phyloP scores from a whole-genome alignment of 1,140 invertebrate genomes.

The Eueides isabella region DNA sequence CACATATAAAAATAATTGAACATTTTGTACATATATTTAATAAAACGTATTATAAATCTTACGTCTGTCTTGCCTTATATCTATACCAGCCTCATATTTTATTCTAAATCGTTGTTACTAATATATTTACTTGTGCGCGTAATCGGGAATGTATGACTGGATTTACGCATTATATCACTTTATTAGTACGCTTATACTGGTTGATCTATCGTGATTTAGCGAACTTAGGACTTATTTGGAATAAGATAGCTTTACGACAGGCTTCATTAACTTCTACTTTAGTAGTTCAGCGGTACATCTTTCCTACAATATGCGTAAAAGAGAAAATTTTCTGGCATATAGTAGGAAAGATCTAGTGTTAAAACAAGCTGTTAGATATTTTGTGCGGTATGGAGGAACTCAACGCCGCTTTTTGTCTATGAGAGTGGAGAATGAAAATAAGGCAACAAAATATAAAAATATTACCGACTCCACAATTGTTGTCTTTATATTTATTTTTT shows the following conservation, averaged over 20 bases:
- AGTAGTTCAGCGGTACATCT: neutral
- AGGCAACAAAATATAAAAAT: no score
- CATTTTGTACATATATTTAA: neutral
- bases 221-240: neutral
- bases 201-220: slow-evolving; percentile 1
- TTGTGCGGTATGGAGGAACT: no score
- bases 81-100: neutral
- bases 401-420: no score
- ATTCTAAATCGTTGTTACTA: slow-evolving; percentile 4
- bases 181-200: neutral
- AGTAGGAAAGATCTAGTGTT: neutral
- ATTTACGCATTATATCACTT: neutral
- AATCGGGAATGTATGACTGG: slow-evolving; percentile 22
- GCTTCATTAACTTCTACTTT: neutral
- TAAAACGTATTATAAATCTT: neutral
- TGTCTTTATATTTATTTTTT: no score
- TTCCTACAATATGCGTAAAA: neutral
- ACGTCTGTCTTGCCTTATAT: slow-evolving; percentile 7
- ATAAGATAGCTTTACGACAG: neutral
- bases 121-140: slow-evolving; percentile 27
- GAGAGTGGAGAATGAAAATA: no score
- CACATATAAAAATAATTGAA: no score
- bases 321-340: no score
- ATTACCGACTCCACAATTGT: no score
- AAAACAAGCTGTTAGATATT: no score